These are phyloP conservation scores for Melangyna quadrimaculata DNA, from an alignment of 2,888 invertebrate species.

Conservation along the genomic window DNA sequence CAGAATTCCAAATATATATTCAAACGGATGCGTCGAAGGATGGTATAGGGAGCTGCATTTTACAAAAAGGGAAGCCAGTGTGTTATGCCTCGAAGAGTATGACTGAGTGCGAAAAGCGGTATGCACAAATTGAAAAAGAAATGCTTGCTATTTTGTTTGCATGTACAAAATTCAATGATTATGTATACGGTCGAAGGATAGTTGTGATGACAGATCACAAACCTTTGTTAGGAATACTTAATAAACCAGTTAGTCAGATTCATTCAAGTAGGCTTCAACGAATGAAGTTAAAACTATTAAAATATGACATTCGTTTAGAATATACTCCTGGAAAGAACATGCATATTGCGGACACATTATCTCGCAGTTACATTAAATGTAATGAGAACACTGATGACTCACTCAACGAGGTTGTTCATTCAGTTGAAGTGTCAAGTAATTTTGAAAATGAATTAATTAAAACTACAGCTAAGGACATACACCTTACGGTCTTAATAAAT, in stretches of 20 bases:
- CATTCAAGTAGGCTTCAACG: conserved; percentile 67
- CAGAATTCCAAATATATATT: too few relatives aligned
- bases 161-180: conserved; percentile 15
- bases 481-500: neutral
- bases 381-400: too few relatives aligned
- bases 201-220: conserved; percentile 26
- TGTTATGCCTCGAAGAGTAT: conserved; percentile 73
- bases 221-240: conserved; percentile 48
- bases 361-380: conserved; percentile 21
- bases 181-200: neutral
- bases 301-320: conserved; percentile 63
- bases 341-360: conserved; percentile 13
- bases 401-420: too few relatives aligned
- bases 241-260: conserved; percentile 67
- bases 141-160: conserved; percentile 33
- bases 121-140: conserved; percentile 37
- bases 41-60: conserved; percentile 44
- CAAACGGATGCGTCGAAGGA: conserved; percentile 17
- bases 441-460: too few relatives aligned
- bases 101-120: too few relatives aligned
- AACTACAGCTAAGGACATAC: neutral
- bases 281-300: conserved; percentile 71
- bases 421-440: neutral
- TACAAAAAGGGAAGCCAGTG: conserved; percentile 1
- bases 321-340: neutral